These are phyloP conservation scores for Porites rus DNA, from an alignment of 92 coral and sea anemone genomes.

Conservation along the genomic window DNA sequence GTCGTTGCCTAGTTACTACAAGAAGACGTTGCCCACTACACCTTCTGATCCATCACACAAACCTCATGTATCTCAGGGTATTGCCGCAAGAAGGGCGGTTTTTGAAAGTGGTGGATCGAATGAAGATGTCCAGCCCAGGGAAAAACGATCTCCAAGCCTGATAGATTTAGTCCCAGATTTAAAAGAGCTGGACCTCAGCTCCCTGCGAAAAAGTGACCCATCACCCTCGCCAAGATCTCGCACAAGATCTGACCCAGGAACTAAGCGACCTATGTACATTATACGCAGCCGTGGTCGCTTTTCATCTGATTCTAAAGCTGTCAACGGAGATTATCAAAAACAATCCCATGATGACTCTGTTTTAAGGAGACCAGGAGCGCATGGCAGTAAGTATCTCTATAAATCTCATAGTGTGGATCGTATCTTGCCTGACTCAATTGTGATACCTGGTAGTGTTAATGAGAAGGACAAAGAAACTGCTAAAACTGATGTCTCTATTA, in stretches of 20 bases:
- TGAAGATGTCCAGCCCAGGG: conserved; percentile 63
- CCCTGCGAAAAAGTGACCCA: background rate
- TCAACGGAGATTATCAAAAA: conserved; percentile 40
- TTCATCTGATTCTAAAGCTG: conserved; percentile 52
- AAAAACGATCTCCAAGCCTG: conserved; percentile 75
- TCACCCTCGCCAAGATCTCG: conserved; percentile 59
- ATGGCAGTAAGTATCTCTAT: conserved; percentile 42
- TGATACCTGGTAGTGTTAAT: background rate
- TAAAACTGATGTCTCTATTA: background rate
- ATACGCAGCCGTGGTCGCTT: conserved; percentile 46
- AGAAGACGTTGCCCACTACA: conserved; percentile 62
- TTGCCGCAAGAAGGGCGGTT: conserved; percentile 86
- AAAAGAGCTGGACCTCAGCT: conserved; percentile 28
- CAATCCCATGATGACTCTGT: conserved; percentile 71
- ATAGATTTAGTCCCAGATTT: conserved; percentile 85
- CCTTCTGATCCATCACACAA: conserved; percentile 58
- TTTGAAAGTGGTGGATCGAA: conserved; percentile 71
- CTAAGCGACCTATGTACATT: conserved; percentile 49
- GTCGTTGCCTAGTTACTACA: conserved; percentile 88
- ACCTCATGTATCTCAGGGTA: conserved; percentile 83
- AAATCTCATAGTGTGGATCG: conserved; percentile 82
- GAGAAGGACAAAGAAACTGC: background rate
- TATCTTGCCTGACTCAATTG: conserved; percentile 10
- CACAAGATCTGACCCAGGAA: conserved; percentile 86
- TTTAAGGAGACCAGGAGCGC: conserved; percentile 40